A percentile compares a stretch with the other conserved stretches of the same genome.
Evolutionary conservation across 2,888 invertebrate species (phyloP).

Genomic region (Kryphioiulus occultus): DNA sequence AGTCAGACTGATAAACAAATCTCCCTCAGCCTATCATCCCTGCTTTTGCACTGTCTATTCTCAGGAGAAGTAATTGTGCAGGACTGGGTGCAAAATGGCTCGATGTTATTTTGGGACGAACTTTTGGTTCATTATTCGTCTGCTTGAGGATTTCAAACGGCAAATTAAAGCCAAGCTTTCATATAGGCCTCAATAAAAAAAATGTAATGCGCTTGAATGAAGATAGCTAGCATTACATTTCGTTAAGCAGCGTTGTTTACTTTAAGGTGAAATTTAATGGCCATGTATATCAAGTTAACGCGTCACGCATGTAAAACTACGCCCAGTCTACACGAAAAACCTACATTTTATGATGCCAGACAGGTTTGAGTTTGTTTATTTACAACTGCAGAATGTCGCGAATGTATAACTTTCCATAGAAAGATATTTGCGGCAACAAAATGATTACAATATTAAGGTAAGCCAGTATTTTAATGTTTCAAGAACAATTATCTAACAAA

Average conservation of each 20-base stretch:
- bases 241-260: neutral
- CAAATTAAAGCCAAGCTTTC: neutral
- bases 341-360: neutral
- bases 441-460: too few species aligned
- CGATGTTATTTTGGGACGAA: neutral
- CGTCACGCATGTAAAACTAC: neutral
- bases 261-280: neutral
- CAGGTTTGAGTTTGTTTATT: conserved; percentile 3
- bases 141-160: neutral
- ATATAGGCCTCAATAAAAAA: neutral
- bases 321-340: too few species aligned
- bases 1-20: neutral
- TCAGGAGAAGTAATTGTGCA: neutral
- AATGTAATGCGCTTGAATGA: neutral
- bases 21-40: neutral
- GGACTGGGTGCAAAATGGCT: neutral
- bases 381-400: neutral
- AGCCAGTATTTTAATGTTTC: too few species aligned
- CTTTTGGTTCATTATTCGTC: neutral
- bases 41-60: neutral
- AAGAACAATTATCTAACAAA: too few species aligned
- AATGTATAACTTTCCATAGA: neutral
- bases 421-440: neutral
- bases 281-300: neutral
- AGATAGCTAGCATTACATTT: neutral